Conservation (phyloP, 2,797 vertebrate species). For the Arvicola amphibius region DNA sequence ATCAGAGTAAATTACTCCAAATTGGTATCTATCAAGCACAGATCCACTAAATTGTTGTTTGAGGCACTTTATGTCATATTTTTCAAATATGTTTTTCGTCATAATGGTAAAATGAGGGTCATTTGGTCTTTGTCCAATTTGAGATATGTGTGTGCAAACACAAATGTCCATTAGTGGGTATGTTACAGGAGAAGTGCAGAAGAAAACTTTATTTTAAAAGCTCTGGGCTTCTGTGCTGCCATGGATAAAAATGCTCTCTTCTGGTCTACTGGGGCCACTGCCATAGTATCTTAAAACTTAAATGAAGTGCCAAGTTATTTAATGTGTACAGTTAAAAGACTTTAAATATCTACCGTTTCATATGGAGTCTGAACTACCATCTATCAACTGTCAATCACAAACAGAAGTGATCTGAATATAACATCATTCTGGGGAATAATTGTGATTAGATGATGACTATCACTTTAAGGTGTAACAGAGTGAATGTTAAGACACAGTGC, state of each 20-base stretch:
- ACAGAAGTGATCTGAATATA: background rate
- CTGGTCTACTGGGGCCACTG: background rate
- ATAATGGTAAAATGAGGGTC: slow-evolving; percentile 68
- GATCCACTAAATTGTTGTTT: slow-evolving; percentile 67
- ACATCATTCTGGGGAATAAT: background rate
- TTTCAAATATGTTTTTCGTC: slow-evolving; percentile 53
- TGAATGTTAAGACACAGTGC: background rate
- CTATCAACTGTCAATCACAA: background rate
- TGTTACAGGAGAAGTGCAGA: slow-evolving; percentile 3
- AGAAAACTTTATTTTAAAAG: slow-evolving; percentile 58
- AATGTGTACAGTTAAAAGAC: background rate
- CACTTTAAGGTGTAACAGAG: background rate
- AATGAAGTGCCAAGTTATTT: slow-evolving; percentile 18
- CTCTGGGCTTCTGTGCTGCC: background rate
- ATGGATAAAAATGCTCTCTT: slow-evolving; percentile 37
- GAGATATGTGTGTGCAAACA: slow-evolving; percentile 55
- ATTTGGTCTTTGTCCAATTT: slow-evolving; percentile 72
- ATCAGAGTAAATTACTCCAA: slow-evolving; percentile 74
- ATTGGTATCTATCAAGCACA: slow-evolving; percentile 74
- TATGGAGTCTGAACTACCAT: background rate
- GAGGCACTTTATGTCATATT: slow-evolving; percentile 59
- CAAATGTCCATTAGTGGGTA: slow-evolving; percentile 33
- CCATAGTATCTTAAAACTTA: slow-evolving; percentile 38
- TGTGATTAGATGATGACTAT: background rate
- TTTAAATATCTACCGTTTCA: slow-evolving; percentile 49